phyloP scores from a whole-genome alignment of 2,113 vertebrate species.

The Rhombomys opimus region DNA sequence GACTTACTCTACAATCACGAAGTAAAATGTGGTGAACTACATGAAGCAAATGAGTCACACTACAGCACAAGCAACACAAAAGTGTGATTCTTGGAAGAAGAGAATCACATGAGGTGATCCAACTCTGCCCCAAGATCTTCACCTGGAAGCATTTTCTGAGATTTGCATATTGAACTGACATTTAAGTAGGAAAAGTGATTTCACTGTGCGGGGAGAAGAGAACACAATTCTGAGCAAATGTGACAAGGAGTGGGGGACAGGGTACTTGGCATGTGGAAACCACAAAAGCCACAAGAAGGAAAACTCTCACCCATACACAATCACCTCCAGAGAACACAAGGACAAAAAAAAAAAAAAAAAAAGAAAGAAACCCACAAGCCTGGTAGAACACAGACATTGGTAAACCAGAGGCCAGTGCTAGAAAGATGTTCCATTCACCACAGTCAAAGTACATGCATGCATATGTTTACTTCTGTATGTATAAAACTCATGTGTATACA shows the following conservation, averaged over 20 bases:
- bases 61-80: background rate
- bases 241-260: background rate
- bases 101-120: background rate
- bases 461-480: background rate
- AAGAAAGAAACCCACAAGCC: background rate
- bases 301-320: background rate
- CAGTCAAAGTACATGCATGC: background rate
- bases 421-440: background rate
- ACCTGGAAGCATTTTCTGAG: background rate
- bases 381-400: background rate
- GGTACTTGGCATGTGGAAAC: background rate
- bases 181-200: background rate
- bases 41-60: background rate
- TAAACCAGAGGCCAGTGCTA: background rate
- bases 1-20: background rate
- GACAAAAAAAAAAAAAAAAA: background rate
- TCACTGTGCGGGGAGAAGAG: background rate
- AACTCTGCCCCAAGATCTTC: background rate
- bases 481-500: background rate
- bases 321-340: background rate
- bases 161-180: background rate
- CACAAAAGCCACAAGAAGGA: background rate
- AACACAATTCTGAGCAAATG: background rate
- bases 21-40: slow-evolving; percentile 28
- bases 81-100: background rate